Evolutionary conservation across 92 coral and sea anemone genomes (phyloP), one percentile per base, ranked within the genome.

Genomic region (Porites cylindrica): DNA sequence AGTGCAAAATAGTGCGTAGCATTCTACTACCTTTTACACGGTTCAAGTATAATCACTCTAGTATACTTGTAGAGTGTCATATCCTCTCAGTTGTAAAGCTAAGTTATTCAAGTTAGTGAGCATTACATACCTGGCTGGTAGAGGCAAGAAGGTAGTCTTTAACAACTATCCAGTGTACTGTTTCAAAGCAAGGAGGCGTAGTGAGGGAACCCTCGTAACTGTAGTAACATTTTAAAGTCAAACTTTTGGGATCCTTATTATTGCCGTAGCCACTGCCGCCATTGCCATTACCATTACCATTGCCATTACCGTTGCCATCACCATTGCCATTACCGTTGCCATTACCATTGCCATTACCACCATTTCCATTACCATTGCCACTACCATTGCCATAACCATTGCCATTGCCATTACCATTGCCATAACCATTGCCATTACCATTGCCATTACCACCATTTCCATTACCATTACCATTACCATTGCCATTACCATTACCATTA

Each of bases 191-290:
- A 5, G 52, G 66, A 14, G 86, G 86, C 32, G 86, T 82, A 58
- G 86, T 82, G 20, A 82, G 60, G 18, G 86, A 82, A 6, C 86
- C 86, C 54, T 82, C 75, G 38, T 82, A 82, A 69, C 67, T 64
- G 61, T 70, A 82, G 86, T 65, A 65, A 21, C 70, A 65, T 1
- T 65, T 1, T 21, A 65, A 65, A 26, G 21, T 65, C 24, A 65
- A 9, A 10, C 9, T 9, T 6, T 13, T 13, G 1, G 8, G 32
- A 2, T 29, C 32, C 32, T 29, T 29, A 2, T 29, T 54, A 13
- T 54, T 13, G 60, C 2, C 20, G 10, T 67, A 6, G 10, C 26
- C 72, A 38, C 11, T 14, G 14, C 16, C 32, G 2, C 10, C 71
- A 4, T 18, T 17, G 10, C 29, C 71, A 66, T 17, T 66, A 24